phyloP scores from a whole-genome alignment of 2,113 vertebrate species.

The Dermatemys mawii region DNA sequence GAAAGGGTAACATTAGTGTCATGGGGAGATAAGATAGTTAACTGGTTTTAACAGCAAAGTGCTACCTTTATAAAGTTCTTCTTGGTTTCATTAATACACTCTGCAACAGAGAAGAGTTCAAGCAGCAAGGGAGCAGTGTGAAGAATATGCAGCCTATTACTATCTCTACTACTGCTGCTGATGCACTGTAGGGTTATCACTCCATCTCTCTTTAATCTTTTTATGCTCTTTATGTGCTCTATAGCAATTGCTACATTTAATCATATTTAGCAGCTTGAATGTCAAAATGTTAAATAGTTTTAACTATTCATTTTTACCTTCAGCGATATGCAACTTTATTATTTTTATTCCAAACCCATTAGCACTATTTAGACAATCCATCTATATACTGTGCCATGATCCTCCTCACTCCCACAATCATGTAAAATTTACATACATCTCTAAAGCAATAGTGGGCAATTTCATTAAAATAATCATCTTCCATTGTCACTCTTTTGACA shows the following conservation, averaged over 20 bases:
- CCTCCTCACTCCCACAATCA: conserved; percentile 4
- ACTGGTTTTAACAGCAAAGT: conserved; percentile 61
- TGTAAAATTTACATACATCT: not conserved
- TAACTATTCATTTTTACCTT: conserved; percentile 52
- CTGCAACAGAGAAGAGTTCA: conserved; percentile 38
- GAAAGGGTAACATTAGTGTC: conserved; percentile 56
- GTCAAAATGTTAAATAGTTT: conserved; percentile 73
- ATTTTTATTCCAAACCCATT: conserved; percentile 10
- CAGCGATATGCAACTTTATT: conserved; percentile 57
- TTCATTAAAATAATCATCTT: not conserved
- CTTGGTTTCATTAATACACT: conserved; percentile 69
- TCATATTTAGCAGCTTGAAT: conserved; percentile 67
- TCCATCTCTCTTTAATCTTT: conserved; percentile 57
- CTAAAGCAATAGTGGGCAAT: not conserved
- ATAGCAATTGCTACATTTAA: conserved; percentile 67
- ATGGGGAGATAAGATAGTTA: conserved; percentile 62
- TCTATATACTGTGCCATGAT: not conserved
- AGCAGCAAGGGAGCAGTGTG: conserved; percentile 55
- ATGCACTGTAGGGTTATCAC: conserved; percentile 63
- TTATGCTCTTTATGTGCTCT: conserved; percentile 66
- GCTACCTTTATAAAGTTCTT: conserved; percentile 62
- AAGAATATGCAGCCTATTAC: conserved; percentile 59
- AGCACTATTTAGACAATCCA: conserved; percentile 11
- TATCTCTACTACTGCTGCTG: conserved; percentile 52
- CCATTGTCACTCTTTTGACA: not conserved